Evolutionary conservation across 2,888 invertebrate genomes (phyloP).

Genomic region (Volucella zonaria): DNA sequence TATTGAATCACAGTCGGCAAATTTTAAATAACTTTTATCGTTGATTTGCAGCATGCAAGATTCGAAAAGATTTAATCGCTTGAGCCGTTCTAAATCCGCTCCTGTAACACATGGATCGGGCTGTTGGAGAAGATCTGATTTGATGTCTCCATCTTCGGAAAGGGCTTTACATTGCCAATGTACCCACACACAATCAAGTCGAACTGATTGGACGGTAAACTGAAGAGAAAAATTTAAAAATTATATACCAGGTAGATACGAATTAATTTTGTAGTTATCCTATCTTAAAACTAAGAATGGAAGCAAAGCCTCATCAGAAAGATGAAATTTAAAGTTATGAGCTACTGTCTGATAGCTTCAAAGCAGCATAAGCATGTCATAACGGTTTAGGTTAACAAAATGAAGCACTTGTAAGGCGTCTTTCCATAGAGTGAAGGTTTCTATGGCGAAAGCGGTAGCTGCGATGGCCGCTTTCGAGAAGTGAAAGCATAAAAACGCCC

Average conservation of each 20-base stretch:
- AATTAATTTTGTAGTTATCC: too few species aligned
- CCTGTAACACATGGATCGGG: constrained; percentile 88
- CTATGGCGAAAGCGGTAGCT: too few species aligned
- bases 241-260: neutral
- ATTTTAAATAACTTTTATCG: constrained; percentile 92
- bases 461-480: too few species aligned
- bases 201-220: constrained; percentile 92
- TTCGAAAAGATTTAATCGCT: constrained; percentile 92
- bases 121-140: constrained; percentile 84
- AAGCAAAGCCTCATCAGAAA: too few species aligned
- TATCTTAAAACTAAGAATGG: neutral
- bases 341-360: too few species aligned
- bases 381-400: too few species aligned
- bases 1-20: constrained; percentile 89
- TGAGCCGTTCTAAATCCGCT: constrained; percentile 91
- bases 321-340: too few species aligned
- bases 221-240: constrained; percentile 76
- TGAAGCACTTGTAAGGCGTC: too few species aligned
- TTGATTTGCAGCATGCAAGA: constrained; percentile 94
- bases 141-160: constrained; percentile 83
- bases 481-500: too few species aligned
- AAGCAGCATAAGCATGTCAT: too few species aligned
- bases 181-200: constrained; percentile 91
- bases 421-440: too few species aligned
- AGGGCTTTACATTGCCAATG: constrained; percentile 93